These are phyloP conservation scores for Halcyon leucocephala DNA, from an alignment of 2,797 vertebrate species.

Conservation along the genomic window DNA sequence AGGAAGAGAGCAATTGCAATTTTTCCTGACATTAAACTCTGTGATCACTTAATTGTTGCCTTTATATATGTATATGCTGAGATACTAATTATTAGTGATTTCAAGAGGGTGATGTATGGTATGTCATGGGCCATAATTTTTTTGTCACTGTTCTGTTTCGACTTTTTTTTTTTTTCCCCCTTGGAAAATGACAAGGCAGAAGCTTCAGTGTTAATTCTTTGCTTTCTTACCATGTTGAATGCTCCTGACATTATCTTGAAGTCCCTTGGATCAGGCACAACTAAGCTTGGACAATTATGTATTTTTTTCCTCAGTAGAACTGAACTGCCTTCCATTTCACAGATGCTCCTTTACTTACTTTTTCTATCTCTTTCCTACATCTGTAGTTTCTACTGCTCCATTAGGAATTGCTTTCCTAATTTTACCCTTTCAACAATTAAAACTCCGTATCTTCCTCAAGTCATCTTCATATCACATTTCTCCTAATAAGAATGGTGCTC, in stretches of 20 bases:
- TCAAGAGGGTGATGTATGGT: not conserved
- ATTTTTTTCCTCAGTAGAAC: not conserved
- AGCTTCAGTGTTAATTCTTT: not conserved
- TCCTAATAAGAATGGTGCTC: not conserved
- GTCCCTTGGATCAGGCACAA: not conserved
- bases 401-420: not conserved
- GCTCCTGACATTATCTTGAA: not conserved
- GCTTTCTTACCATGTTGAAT: not conserved
- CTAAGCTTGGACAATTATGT: not conserved
- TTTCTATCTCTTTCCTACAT: not conserved
- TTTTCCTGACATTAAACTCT: not conserved
- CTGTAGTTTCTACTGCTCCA: not conserved
- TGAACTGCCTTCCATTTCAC: not conserved
- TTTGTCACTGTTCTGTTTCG: not conserved
- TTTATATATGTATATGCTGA: not conserved
- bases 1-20: not conserved
- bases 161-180: not conserved
- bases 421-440: not conserved
- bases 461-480: not conserved
- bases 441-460: not conserved
- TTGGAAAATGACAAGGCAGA: not conserved
- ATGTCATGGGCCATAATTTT: not conserved
- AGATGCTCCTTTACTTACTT: not conserved
- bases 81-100: not conserved
- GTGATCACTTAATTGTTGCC: not conserved